phyloP scores from a whole-genome alignment of 2,797 vertebrate genomes.

The Falco peregrinus region DNA sequence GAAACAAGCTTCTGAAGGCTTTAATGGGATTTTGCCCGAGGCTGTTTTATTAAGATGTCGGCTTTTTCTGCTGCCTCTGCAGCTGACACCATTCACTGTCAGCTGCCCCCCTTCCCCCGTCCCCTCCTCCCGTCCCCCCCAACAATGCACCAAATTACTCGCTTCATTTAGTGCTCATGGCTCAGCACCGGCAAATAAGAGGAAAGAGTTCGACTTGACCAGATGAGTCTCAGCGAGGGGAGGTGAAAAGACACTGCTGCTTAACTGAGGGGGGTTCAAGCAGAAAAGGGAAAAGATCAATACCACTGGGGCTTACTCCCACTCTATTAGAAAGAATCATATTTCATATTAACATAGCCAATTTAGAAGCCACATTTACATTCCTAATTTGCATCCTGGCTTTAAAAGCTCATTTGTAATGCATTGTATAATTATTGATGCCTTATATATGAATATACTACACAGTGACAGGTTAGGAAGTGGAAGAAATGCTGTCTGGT shows the following conservation, averaged over 20 bases:
- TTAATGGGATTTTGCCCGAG: slow-evolving; percentile 99
- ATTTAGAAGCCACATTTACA: slow-evolving; percentile 71
- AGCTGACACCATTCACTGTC: slow-evolving; percentile 97
- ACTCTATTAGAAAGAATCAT: slow-evolving; percentile 73
- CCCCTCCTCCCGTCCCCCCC: slow-evolving; percentile 79
- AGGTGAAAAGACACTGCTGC: slow-evolving; percentile 76
- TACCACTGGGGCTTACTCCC: slow-evolving; percentile 73
- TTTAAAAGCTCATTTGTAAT: slow-evolving; percentile 72
- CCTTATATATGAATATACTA: slow-evolving; percentile 24
- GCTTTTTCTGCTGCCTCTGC: slow-evolving; percentile 99
- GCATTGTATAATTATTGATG: slow-evolving; percentile 68
- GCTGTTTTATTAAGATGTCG: slow-evolving; percentile 99
- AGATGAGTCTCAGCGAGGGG: slow-evolving; percentile 79
- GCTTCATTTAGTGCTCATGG: slow-evolving; percentile 87
- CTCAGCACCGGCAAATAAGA: slow-evolving; percentile 81
- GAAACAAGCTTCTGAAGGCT: slow-evolving; percentile 99
- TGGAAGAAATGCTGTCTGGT: slow-evolving; percentile 12
- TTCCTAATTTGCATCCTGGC: slow-evolving; percentile 73
- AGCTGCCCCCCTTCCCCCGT: slow-evolving; percentile 84
- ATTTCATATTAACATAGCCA: slow-evolving; percentile 71
- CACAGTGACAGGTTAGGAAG: slow-evolving; percentile 33
- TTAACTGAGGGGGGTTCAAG: slow-evolving; percentile 48
- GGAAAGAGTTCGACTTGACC: slow-evolving; percentile 78
- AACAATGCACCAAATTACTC: slow-evolving; percentile 85
- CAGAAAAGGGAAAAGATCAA: slow-evolving; percentile 69